phyloP scores from a whole-genome alignment of 2,888 invertebrate genomes.

The Andrena bicolor region DNA sequence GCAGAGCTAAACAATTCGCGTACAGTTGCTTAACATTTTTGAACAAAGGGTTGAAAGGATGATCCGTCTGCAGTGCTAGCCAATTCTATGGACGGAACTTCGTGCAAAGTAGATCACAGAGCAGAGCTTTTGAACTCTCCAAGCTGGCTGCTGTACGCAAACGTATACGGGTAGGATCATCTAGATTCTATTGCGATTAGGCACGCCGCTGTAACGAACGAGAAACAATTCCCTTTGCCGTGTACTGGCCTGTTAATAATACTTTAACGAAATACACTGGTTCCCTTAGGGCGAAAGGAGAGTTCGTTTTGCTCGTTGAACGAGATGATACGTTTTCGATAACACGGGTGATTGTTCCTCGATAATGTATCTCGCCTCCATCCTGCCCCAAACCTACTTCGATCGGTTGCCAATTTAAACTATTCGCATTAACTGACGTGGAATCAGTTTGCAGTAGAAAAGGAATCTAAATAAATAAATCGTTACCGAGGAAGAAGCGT shows the following conservation, averaged over 20 bases:
- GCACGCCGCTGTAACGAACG: slow-evolving; percentile 35
- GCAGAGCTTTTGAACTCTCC: slow-evolving; percentile 34
- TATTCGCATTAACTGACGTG: not conserved
- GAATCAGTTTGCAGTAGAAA: not conserved
- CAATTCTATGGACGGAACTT: slow-evolving; percentile 32
- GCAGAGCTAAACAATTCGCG: not conserved
- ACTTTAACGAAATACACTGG: slow-evolving; percentile 46
- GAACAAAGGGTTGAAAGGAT: not conserved
- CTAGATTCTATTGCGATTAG: slow-evolving; percentile 62
- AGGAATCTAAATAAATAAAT: not conserved
- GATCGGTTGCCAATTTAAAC: too few relatives aligned
- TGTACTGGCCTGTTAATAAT: slow-evolving; percentile 58
- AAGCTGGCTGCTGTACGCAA: slow-evolving; percentile 5
- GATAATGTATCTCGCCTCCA: too few relatives aligned
- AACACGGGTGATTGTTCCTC: not conserved
- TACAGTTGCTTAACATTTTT: not conserved
- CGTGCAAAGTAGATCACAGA: slow-evolving; percentile 60
- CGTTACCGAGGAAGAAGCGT: not conserved
- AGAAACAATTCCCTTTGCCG: slow-evolving; percentile 63
- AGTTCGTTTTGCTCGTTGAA: slow-evolving; percentile 13
- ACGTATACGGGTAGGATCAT: slow-evolving; percentile 59
- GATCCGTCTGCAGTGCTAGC: slow-evolving; percentile 18
- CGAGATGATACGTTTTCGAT: not conserved
- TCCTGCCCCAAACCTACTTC: too few relatives aligned
- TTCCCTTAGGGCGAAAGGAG: not conserved